A percentile compares a stretch with the other conserved stretches of the same genome.
These are phyloP conservation scores for Diaprepes abbreviatus DNA, from an alignment of 2,888 invertebrate species.

Conservation along the genomic window DNA sequence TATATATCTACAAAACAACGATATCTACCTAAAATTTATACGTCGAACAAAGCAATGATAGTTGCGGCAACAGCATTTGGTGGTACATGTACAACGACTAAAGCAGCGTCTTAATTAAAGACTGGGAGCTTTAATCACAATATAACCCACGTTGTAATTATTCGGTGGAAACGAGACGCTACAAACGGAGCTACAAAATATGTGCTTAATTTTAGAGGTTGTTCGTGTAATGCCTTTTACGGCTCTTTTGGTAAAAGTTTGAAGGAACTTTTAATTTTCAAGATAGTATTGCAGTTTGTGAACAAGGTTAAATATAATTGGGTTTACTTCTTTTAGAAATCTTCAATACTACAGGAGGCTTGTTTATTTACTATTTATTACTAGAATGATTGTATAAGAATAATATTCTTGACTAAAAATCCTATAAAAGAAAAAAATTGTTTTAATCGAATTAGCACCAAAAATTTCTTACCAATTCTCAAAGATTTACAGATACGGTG, in stretches of 20 bases:
- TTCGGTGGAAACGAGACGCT: conserved; percentile 44
- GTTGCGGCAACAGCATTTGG: conserved; percentile 44
- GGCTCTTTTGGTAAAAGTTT: conserved; percentile 39
- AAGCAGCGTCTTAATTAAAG: conserved; percentile 49
- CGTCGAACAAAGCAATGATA: conserved; percentile 43
- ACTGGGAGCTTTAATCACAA: conserved; percentile 48
- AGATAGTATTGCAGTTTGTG: conserved; percentile 8
- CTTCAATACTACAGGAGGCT: too few relatives aligned
- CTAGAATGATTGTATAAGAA: too few relatives aligned
- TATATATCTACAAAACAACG: conserved; percentile 18
- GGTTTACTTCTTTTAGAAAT: too few relatives aligned
- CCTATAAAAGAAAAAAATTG: too few relatives aligned
- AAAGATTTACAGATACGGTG: too few relatives aligned
- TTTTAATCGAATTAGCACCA: too few relatives aligned
- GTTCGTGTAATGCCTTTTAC: conserved; percentile 45
- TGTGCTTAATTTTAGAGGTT: conserved; percentile 44
- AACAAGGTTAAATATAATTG: neutral
- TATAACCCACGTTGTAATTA: conserved; percentile 48
- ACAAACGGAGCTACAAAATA: conserved; percentile 47
- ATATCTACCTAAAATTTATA: conserved; percentile 38
- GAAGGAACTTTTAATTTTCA: conserved; percentile 33
- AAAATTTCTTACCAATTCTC: too few relatives aligned
- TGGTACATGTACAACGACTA: conserved; percentile 43
- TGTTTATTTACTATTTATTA: too few relatives aligned
- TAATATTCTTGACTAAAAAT: too few relatives aligned